Base-by-base conservation (phyloP, 2,797 vertebrate species). In the Sarcoramphus papa region DNA sequence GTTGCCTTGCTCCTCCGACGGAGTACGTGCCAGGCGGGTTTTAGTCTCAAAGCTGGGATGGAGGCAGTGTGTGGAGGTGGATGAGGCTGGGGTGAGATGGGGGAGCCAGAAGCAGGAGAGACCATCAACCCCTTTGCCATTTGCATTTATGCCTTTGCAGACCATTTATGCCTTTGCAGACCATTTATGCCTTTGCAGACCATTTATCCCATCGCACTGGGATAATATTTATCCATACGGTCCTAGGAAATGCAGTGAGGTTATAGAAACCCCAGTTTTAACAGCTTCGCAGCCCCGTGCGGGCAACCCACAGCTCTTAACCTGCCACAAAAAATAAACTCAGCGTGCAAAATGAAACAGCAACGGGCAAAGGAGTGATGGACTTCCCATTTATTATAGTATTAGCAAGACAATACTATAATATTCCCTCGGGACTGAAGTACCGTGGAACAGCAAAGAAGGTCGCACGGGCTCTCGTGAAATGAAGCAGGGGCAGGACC, bases 1-100 rank as follows among this genome's bases (percentile, higher is more conserved):
- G 23, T 20, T 7, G 0, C 78, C 57, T 28, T 45, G 20, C 21
- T 75, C 33, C 74, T 67, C 31, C 0, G 0, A 18, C 0, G 0
- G 31, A 43, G 40, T 5, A 13, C 3, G 30, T 28, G 53, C 88
- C 6, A 2, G 53, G 56, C 2, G 8, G 43, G 54, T 48, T 81
- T 87, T 24, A 30, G 11, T 21, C 41, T 56, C 74, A 70, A 59
- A 14, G 31, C 4, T 19, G 67, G 33, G 50, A 48, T 1, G 16
- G 60, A 63, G 47, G 27, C 51, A 90, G 69, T 7, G 6, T 12
- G 64, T 19, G 8, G 50, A 93, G 75, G 17, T 24, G 85, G 72
- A 72, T 62, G 69, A 73, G 64, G 57, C 87, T 88, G 78, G 12
- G 54, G 20, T 0, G 5, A 82, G n/a, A 57, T 27, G 7, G 10